Evolutionary conservation across 2,113 vertebrate genomes (phyloP).

Genomic region (Phalacrocorax carbo): DNA sequence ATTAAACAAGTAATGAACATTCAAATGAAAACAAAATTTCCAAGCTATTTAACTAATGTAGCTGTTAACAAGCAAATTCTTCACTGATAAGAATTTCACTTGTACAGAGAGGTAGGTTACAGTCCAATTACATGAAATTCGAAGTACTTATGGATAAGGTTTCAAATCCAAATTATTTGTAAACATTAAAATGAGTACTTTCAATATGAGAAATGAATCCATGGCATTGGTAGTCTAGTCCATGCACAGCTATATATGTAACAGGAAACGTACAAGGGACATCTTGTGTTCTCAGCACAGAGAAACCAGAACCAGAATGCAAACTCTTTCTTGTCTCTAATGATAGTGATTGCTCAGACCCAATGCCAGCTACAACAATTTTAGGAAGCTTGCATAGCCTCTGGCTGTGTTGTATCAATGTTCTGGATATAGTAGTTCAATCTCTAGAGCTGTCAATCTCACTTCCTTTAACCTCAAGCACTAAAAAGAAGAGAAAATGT

Average conservation of each 20-base stretch:
- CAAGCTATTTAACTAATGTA: background rate
- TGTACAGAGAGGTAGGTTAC: background rate
- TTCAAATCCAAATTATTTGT: background rate
- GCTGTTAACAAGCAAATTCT: background rate
- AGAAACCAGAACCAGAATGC: background rate
- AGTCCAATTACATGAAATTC: background rate
- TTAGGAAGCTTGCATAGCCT: background rate
- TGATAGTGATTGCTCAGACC: background rate
- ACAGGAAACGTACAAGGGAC: background rate
- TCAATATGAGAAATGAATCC: background rate
- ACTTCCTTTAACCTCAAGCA: background rate
- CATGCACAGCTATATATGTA: background rate
- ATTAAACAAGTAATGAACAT: background rate
- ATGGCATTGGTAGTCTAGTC: background rate
- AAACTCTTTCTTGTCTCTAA: background rate
- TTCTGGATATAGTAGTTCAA: background rate
- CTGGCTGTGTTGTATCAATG: background rate
- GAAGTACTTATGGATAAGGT: background rate
- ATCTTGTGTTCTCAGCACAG: background rate
- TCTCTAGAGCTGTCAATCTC: background rate
- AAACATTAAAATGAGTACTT: background rate
- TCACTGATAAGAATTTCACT: background rate
- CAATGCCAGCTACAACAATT: background rate
- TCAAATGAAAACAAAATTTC: background rate
- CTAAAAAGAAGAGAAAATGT: background rate